Base-by-base conservation (phyloP, 2,797 vertebrate genomes). In the Microctenopoma steveboyesi region DNA sequence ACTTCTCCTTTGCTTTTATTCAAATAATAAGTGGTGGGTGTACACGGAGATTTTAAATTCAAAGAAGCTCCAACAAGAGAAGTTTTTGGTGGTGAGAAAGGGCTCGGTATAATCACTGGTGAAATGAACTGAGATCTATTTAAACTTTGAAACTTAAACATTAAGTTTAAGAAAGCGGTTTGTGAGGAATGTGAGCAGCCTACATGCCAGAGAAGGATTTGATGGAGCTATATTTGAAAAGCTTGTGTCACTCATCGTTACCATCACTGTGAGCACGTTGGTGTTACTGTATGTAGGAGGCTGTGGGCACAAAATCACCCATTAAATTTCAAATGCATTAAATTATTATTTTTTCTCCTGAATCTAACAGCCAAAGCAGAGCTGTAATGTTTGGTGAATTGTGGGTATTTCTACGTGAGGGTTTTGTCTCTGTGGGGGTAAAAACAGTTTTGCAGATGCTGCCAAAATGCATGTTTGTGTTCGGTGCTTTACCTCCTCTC, bases 161-260 rank as follows among this genome's bases (percentile, higher is more conserved):
- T 59, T 58, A 42, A 10, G 46, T 52, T 64, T 37, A 27, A 40
- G 65, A 46, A 59, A 63, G 60, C 40, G 58, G 47, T 76, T 65
- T 43, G 43, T 14, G 65, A 45, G 42, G 59, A 54, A 58, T 5
- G 35, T 42, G 63, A 81, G 67, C 33, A 46, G 59, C 59, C 55
- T 62, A 35, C 0, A 46, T 33, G 63, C 64, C 2, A 0, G 49
- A 65, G 66, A 71, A 45, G 49, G 58, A 66, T 84, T 64, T 57
- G 52, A 76, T 42, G 18, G 76, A 76, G 74, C 80, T 64, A 46
- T 72, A 75, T 88, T 75, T 77, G 63, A 86, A 74, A 76, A 62
- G 76, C 76, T 63, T n/a, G 66, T 64, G 79, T 85, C 75, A 7
- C 71, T 79, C 73, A 50, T 52, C 66, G 71, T 89, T 74, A 88